phyloP scores from a whole-genome alignment of 1,140 invertebrate genomes.

The Dendroctonus valens region DNA sequence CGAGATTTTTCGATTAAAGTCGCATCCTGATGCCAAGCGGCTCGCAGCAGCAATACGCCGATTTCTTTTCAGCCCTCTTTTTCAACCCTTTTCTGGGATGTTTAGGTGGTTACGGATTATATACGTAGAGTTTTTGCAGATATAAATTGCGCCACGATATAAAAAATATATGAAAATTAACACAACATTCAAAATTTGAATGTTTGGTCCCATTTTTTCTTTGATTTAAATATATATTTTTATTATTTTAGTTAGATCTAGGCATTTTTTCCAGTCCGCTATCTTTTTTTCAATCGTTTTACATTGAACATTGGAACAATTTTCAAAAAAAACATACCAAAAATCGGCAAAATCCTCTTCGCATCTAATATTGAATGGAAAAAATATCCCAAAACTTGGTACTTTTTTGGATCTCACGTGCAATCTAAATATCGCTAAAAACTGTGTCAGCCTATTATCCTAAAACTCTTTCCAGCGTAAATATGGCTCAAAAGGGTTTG shows the following conservation, averaged over 20 bases:
- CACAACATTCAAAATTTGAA: not conserved
- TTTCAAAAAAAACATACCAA: no score
- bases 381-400: no score
- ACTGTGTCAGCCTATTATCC: no score
- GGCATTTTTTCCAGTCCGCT: no score
- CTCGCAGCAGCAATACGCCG: constrained; percentile 10
- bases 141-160: no score
- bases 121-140: constrained; percentile 17
- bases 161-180: no score
- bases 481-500: constrained; percentile 23
- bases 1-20: constrained; percentile 37
- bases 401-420: no score
- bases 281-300: no score
- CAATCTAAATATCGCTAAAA: no score
- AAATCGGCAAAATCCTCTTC: no score
- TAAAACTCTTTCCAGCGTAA: not conserved
- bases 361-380: no score
- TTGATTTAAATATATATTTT: not conserved
- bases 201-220: not conserved
- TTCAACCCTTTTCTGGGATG: constrained; percentile 23
- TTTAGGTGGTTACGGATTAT: constrained; percentile 27
- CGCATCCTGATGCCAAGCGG: constrained; percentile 28
- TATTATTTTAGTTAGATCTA: not conserved
- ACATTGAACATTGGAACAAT: no score
- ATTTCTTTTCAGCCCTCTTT: constrained; percentile 30